phyloP scores from a whole-genome alignment of 2,888 invertebrate genomes.

The Ormyrus nitidulus region DNA sequence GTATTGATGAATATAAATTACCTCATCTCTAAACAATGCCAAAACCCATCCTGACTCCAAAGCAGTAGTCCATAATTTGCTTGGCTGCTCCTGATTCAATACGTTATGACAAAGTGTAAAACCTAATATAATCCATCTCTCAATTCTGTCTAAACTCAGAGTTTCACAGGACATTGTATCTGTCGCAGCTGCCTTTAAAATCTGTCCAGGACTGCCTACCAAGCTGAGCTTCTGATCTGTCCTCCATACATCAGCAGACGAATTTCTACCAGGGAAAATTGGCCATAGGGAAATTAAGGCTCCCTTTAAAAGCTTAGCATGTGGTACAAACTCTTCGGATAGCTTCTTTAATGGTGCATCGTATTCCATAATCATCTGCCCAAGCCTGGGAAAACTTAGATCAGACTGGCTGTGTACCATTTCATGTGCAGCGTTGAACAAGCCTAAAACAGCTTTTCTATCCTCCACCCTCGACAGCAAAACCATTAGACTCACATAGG shows the following conservation, averaged over 20 bases:
- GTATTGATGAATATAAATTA: conserved; percentile 95
- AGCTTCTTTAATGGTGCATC: conserved; percentile 96
- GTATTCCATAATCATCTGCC: conserved; percentile 98
- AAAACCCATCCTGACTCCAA: conserved; percentile 96
- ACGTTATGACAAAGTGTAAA: conserved; percentile 93
- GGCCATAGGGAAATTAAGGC: conserved; percentile 92
- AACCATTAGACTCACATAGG: conserved; percentile 97
- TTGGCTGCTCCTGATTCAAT: conserved; percentile 87
- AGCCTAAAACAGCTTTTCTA: conserved; percentile 95
- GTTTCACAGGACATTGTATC: conserved; percentile 99
- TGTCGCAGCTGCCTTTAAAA: conserved; percentile 95
- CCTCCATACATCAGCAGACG: conserved; percentile 95
- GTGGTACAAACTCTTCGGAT: conserved; percentile 97
- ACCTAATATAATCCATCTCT: conserved; percentile 98
- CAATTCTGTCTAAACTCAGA: conserved; percentile 94
- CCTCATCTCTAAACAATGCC: conserved; percentile 97
- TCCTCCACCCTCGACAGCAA: conserved; percentile 98
- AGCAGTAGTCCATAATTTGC: conserved; percentile 93
- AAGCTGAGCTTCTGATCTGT: conserved; percentile 94
- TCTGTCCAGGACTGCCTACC: conserved; percentile 94
- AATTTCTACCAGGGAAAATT: conserved; percentile 92
- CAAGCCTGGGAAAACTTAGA: conserved; percentile 94
- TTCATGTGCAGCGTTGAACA: conserved; percentile 99
- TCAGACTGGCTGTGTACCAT: conserved; percentile 94
- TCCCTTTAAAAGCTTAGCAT: conserved; percentile 89